Evolutionary conservation across 2,113 vertebrate species (phyloP).

Genomic region (Origma solitaria): DNA sequence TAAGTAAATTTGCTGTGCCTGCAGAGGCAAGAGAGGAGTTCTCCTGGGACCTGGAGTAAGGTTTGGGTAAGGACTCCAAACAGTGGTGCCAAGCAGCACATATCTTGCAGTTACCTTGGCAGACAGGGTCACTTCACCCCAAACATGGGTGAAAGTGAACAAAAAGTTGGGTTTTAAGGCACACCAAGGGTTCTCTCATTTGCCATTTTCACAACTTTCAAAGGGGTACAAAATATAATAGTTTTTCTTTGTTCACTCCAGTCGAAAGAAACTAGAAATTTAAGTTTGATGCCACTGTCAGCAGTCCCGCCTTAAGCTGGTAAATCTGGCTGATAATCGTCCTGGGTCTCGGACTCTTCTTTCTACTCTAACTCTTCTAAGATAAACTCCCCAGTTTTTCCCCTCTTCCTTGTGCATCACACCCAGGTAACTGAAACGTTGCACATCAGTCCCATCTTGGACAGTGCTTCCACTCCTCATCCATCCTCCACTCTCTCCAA

Average conservation of each 20-base stretch:
- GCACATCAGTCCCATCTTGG: neutral
- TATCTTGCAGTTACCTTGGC: neutral
- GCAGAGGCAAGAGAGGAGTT: neutral
- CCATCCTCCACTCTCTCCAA: neutral
- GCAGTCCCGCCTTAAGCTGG: neutral
- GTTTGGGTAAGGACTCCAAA: neutral
- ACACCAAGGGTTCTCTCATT: neutral
- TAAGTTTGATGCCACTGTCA: neutral
- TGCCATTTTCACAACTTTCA: neutral
- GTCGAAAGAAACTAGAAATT: neutral
- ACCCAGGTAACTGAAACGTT: neutral
- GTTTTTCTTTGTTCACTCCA: neutral
- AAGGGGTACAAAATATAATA: neutral
- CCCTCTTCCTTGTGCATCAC: neutral
- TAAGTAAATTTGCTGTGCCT: neutral
- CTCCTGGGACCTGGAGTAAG: neutral
- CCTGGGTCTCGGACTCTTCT: neutral
- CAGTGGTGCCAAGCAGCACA: neutral
- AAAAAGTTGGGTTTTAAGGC: neutral
- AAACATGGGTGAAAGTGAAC: neutral
- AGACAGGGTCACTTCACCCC: neutral
- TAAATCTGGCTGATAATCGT: neutral
- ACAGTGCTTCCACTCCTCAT: neutral
- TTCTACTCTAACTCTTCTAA: neutral
- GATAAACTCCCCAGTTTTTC: neutral